Base-by-base conservation (phyloP, 2,888 invertebrate species). In the Gordius sp. region DNA sequence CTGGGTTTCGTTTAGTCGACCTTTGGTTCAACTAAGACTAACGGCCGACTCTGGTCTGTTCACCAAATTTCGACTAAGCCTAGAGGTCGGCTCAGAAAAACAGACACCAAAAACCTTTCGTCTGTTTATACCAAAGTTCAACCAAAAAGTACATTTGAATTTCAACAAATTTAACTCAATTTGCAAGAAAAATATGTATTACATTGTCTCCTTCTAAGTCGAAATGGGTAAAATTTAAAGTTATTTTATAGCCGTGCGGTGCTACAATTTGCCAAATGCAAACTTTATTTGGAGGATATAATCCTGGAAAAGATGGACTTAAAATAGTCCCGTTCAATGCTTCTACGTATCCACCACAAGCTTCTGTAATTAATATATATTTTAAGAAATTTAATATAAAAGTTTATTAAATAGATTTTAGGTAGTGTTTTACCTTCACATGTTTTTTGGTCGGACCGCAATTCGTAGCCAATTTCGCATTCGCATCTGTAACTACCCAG, bases 361-460 rank as follows among this genome's bases (percentile, higher is more conserved):
- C 91, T 73, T 89, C 91, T 89, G 68, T 1, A 70, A 61, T 41
- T 13, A 24, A 41, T 2, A 27, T 56, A 33, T 33, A 13, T 33
- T 33, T 33, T 13, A 13, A n/a, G n/a, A n/a, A n/a, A n/a, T n/a
- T n/a, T n/a, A n/a, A n/a, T n/a, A n/a, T n/a, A n/a, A n/a, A n/a
- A n/a, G n/a, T n/a, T n/a, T n/a, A n/a, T n/a, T n/a, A n/a, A n/a
- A n/a, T n/a, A n/a, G n/a, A n/a, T n/a, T n/a, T n/a, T n/a, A n/a
- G n/a, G n/a, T n/a, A n/a, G n/a, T n/a, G n/a, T n/a, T n/a, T n/a
- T 69, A 86, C 89, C 84, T 78, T 93, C 93, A 69, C 97, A 97
- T 66, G 82, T 81, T 70, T 86, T 87, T 56, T 89, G 89, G 69
- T 97, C 91, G 0, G 89, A 85, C 68, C 91, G 87, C 57, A 97